Evolutionary conservation across 1,140 invertebrate genomes (phyloP), one percentile per base, ranked within the genome.

Genomic region (Galleria mellonella): DNA sequence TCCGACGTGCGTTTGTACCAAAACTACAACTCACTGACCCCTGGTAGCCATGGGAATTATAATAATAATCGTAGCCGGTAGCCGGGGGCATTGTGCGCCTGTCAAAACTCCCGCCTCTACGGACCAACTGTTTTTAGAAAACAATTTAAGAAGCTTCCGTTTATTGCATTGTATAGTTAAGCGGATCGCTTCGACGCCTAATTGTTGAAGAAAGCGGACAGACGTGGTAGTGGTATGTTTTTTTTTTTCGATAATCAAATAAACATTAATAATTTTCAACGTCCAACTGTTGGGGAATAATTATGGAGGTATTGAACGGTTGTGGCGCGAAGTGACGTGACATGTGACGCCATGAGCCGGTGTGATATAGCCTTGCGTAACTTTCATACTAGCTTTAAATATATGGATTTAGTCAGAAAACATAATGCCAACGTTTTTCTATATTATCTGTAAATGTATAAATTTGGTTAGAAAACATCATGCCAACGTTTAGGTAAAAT

Each of bases 131-230:
- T 60, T 54, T 60, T 60, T 52, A 44, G 37, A 60, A 60, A 55
- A 60, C 57, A 60, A 43, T 60, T 55, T 55, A 55, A 60, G 49
- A 55, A 55, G 57, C 57, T 60, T 51, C 57, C 57, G 57, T 60
- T 60, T 60, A 51, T 30, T 36, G 52, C 46, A 60, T 60, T 60
- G 57, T 60, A 43, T 29, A 30, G 17, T 23, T 45, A 48, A 49
- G 48, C 52, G 57, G 52, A 60, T 60, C 52, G 55, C 39, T 51
- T 55, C 49, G 17, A 6, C 2, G 17, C 32, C 41, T 60, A 60
- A 60, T 60, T 60, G 57, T 60, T 29, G 30, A 55, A 35, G 47
- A 12, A 40, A 17, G 7, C 30, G 11, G 39, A 4, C 6, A 12
- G 39, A 4, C 6, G 31, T 9, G 4, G 32, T 13, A 32, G 14